phyloP scores from a whole-genome alignment of 1,140 invertebrate genomes.

The Hypothenemus hampei region DNA sequence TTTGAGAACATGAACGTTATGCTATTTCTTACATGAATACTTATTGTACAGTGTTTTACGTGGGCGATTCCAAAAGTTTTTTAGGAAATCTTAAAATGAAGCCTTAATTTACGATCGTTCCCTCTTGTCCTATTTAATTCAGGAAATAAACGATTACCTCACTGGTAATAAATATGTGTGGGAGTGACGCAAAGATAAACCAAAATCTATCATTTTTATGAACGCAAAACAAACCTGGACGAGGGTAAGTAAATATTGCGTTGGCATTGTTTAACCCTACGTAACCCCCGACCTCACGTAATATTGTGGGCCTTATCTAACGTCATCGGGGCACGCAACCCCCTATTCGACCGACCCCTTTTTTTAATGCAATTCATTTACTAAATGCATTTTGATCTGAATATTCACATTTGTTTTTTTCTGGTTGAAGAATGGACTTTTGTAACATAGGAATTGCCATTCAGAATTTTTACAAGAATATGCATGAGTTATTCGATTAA shows the following conservation, averaged over 20 bases:
- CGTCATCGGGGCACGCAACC: constrained; percentile 15
- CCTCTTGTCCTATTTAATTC: too few relatives aligned
- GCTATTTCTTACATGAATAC: too few relatives aligned
- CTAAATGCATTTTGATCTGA: constrained; percentile 25
- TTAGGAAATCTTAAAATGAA: too few relatives aligned
- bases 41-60: too few relatives aligned
- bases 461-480: too few relatives aligned
- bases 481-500: too few relatives aligned
- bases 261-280: constrained; percentile 20
- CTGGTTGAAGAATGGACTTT: too few relatives aligned
- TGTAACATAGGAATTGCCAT: too few relatives aligned
- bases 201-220: constrained; percentile 18
- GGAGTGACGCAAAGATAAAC: constrained; percentile 1
- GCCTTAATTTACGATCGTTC: too few relatives aligned
- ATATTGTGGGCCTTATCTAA: constrained; percentile 19
- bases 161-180: constrained; percentile 1
- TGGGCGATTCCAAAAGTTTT: too few relatives aligned
- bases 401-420: too few relatives aligned
- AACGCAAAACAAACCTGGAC: constrained; percentile 3
- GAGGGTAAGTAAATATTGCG: constrained; percentile 10
- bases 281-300: constrained; percentile 21
- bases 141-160: not conserved
- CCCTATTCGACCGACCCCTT: not conserved
- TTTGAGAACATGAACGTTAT: not conserved
- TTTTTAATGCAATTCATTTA: constrained; percentile 27